Evolutionary conservation across 2,113 vertebrate genomes (phyloP), one percentile per base, ranked within the genome.

Genomic region (Pipra filicauda): DNA sequence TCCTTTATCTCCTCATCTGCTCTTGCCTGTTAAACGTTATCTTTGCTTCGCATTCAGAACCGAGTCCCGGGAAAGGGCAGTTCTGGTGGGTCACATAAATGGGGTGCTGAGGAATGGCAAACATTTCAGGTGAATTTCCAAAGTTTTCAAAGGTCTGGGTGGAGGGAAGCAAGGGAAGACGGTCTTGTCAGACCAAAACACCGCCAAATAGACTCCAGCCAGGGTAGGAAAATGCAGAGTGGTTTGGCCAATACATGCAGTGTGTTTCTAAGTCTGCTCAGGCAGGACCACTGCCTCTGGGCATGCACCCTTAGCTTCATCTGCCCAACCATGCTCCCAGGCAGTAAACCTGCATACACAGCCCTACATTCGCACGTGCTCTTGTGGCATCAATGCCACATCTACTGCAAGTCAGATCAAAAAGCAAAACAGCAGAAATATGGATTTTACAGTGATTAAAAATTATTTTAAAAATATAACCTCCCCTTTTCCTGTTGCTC

Each of bases 1-100:
- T 65, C 43, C 55, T 89, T 95, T 93, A 96, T 93, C 94, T 94
- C 66, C 49, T 80, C 80, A 93, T 95, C 78, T 88, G 59, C 61
- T 86, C 44, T 65, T 67, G 80, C 72, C 88, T 86, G 48, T 90
- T 95, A 78, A 86, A 52, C 1, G 17, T 93, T 92, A 84, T 93
- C 74, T 84, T 85, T 74, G 62, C 54, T 85, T 46, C 37, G 9
- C 3, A 0, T 67, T 85, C 80, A 41, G 76, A 96, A 69, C 22
- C 0, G 1, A 46, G 59, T 61, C 71, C 59, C 5, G 1, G 74
- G 69, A 94, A 94, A 75, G 28, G 43, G 67, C 73, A 61, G 66
- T n/a, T 58, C 55, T 30, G 19, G 46, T 57, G 66, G 86, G 57
- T 91, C 80, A 85, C 70, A 65, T 58, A 82, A 21, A 30, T 0